Evolutionary conservation across 2,888 invertebrate genomes (phyloP).

Genomic region (Hypolimnas misippus): DNA sequence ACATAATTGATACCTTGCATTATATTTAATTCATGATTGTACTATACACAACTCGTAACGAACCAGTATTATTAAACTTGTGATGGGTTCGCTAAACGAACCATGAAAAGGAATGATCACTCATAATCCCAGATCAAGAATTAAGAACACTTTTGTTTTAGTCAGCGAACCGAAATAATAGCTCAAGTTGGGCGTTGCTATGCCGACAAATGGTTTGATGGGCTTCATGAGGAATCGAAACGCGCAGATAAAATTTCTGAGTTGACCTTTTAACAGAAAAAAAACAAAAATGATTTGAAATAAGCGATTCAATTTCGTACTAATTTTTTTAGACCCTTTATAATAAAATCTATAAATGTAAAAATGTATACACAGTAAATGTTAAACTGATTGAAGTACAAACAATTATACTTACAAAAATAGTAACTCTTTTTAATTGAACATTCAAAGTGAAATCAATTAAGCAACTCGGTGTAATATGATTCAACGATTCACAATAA

Average conservation of each 20-base stretch:
- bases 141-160: conserved; percentile 56
- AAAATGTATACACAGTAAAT: no score
- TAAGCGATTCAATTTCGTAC: background rate
- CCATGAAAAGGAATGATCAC: conserved; percentile 31
- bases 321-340: no score
- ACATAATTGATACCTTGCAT: background rate
- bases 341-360: no score
- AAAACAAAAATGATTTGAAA: conserved; percentile 2
- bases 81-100: conserved; percentile 38
- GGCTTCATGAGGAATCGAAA: conserved; percentile 69
- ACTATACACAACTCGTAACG: background rate
- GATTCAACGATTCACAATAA: background rate
- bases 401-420: no score
- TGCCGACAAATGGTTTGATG: conserved; percentile 77
- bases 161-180: conserved; percentile 77
- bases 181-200: conserved; percentile 71
- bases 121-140: conserved; percentile 23
- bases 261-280: conserved; percentile 31
- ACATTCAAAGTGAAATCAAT: conserved; percentile 3
- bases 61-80: background rate
- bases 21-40: background rate
- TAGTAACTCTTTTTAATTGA: no score
- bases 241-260: conserved; percentile 67
- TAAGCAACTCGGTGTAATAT: background rate
- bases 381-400: no score